These are phyloP conservation scores for Heliconius hortense DNA, from an alignment of 2,888 invertebrate genomes.

Conservation along the genomic window DNA sequence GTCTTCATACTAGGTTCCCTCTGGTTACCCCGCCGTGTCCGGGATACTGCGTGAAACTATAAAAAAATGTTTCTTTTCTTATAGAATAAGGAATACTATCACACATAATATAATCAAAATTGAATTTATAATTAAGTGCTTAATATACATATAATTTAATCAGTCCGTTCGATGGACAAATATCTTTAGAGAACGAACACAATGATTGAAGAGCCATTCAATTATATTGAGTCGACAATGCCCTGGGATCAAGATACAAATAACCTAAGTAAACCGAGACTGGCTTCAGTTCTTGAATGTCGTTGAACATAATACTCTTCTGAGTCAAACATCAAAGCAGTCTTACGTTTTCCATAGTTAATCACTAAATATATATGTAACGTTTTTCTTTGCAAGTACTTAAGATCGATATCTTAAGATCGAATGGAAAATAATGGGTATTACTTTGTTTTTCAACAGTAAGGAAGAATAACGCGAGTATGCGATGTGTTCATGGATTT, in stretches of 20 bases:
- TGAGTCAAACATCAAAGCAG: constrained; percentile 35
- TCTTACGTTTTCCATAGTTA: constrained; percentile 29
- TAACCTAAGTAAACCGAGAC: constrained; percentile 49
- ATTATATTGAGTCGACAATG: constrained; percentile 48
- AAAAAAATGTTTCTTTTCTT: no score
- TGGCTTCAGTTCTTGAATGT: constrained; percentile 35
- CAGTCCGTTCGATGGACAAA: constrained; percentile 28
- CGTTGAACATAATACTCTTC: constrained; percentile 32
- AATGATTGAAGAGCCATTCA: constrained; percentile 44
- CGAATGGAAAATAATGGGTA: background rate
- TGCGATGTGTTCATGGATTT: background rate
- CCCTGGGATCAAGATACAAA: constrained; percentile 44
- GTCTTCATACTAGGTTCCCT: no score
- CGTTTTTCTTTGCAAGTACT: constrained; percentile 2
- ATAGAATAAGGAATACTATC: background rate
- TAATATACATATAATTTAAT: constrained; percentile 33
- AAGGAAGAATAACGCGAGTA: background rate
- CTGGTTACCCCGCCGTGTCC: no score
- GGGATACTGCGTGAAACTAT: no score
- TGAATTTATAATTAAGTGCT: constrained; percentile 11
- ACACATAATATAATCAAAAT: background rate
- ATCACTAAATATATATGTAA: constrained; percentile 17
- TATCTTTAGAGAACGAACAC: constrained; percentile 31
- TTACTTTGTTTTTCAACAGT: background rate
- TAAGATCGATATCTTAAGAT: background rate